Base-by-base conservation (phyloP, 2,888 invertebrate species). In the Himalopsyche tibetana region DNA sequence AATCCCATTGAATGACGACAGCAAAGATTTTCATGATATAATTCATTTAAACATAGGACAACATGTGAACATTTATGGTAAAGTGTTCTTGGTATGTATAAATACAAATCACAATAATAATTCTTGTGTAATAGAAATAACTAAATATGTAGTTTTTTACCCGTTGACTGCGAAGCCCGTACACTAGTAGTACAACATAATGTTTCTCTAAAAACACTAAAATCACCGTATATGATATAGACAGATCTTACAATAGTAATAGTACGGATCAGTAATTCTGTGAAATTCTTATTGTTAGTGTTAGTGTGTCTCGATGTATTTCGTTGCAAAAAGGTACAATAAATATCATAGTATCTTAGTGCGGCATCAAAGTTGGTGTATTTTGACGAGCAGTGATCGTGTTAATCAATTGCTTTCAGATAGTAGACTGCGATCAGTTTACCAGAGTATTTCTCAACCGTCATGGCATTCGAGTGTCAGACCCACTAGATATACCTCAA, bases 11-110 rank as follows among this genome's bases (percentile, higher is more conserved):
- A 96, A 97, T 0, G 94, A 95, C n/a, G 94, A 95, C 90, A 95
- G 96, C 89, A 95, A 96, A 88, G 94, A 96, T 86, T 97, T 96
- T 90, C 96, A 96, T 91, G 97, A 97, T 86, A 94, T 98, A 19
- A 94, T 97, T 28, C 98, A 98, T 91, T 94, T 99, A 63, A 98
- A 98, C 90, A 94, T 98, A 86, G 97, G 97, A 56, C 94, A 94
- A 84, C 96, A 97, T 90, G 94, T 98, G 15, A 94, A 95, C 85
- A 94, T 99, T 88, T 97, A 95, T 90, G 97, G 98, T 15, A 95
- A 97, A 90, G 94, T 95, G 11, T 98, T 94, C 87, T 92, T 92
- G 92, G 93, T 92, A 90, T 87, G 84, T 56, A 51, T 40, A 51
- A 51, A 38, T 19, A 5, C 8, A 45, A 51, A 51, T 51, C 15